Evolutionary conservation across 1,140 invertebrate genomes (phyloP).

Genomic region (Drosophila rufa): DNA sequence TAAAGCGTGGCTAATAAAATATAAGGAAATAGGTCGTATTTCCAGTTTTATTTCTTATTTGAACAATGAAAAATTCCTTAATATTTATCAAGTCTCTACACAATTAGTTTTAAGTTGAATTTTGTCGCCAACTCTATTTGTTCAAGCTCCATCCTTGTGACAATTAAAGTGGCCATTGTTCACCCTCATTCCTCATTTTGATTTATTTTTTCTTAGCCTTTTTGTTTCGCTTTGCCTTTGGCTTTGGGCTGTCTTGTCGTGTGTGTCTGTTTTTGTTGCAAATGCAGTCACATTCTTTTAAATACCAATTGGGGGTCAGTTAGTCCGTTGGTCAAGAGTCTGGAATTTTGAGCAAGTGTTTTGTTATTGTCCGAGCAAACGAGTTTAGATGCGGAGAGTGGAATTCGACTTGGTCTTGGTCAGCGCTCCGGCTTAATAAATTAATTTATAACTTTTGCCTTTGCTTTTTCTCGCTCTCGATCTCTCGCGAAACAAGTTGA

Average conservation of each 20-base stretch:
- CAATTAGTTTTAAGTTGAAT: not conserved
- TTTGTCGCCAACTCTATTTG: constrained; percentile 15
- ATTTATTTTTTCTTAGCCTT: constrained; percentile 36
- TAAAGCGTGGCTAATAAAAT: not conserved
- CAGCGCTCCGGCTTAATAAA: constrained; percentile 65
- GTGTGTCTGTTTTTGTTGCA: constrained; percentile 6
- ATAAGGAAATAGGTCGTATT: not conserved
- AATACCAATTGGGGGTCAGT: constrained; percentile 73
- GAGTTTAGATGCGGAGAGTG: constrained; percentile 59
- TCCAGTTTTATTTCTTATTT: not conserved
- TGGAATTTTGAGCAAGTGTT: constrained; percentile 61
- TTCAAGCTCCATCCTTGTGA: constrained; percentile 27
- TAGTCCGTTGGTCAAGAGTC: constrained; percentile 44
- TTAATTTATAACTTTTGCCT: constrained; percentile 73
- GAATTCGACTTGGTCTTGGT: constrained; percentile 20
- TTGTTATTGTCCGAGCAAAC: constrained; percentile 48
- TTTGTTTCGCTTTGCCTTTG: constrained; percentile 26
- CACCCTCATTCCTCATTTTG: constrained; percentile 26
- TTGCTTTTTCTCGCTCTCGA: constrained; percentile 20
- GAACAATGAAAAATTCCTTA: too few species aligned
- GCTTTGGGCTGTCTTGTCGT: not conserved
- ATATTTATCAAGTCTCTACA: not conserved
- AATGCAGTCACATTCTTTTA: constrained; percentile 61
- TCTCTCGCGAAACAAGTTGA: constrained; percentile 66
- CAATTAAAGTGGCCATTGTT: constrained; percentile 41